Evolutionary conservation across 2,888 invertebrate species (phyloP).

Genomic region (Tanytarsus gracilentus): DNA sequence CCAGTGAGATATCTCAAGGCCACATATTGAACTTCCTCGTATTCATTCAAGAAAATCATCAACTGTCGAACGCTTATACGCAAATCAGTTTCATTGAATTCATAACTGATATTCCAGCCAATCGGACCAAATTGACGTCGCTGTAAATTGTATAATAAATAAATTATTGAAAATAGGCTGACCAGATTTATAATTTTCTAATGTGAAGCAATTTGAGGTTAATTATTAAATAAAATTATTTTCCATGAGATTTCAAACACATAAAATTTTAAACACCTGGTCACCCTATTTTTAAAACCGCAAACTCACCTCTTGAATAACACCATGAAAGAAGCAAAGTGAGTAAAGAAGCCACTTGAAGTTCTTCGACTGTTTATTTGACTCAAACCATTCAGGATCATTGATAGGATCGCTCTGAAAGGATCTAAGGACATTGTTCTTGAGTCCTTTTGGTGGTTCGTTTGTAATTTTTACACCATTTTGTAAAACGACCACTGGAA

Average conservation of each 20-base stretch:
- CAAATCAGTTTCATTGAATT: conserved; percentile 92
- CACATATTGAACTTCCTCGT: conserved; percentile 67
- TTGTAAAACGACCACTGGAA: conserved; percentile 84
- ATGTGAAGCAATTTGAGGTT: too few relatives aligned
- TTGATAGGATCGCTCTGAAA: conserved; percentile 80
- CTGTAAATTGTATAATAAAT: too few relatives aligned
- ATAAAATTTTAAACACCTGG: too few relatives aligned
- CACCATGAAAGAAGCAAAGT: conserved; percentile 89
- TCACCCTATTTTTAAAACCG: too few relatives aligned
- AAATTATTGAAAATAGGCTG: too few relatives aligned
- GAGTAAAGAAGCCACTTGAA: conserved; percentile 84
- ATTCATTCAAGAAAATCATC: conserved; percentile 76
- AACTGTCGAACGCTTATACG: conserved; percentile 81
- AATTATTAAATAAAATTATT: too few relatives aligned
- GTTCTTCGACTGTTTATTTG: conserved; percentile 60
- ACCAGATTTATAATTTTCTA: too few relatives aligned
- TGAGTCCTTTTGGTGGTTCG: conserved; percentile 81
- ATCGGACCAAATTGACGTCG: conserved; percentile 83
- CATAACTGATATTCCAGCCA: conserved; percentile 93
- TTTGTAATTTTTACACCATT: conserved; percentile 96
- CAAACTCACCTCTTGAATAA: conserved; percentile 90
- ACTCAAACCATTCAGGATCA: conserved; percentile 80
- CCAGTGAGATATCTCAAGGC: conserved; percentile 85
- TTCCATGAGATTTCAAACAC: too few relatives aligned
- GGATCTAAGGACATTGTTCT: conserved; percentile 77